phyloP scores from a whole-genome alignment of 1,140 invertebrate genomes.

The Mylabris phalerata region DNA sequence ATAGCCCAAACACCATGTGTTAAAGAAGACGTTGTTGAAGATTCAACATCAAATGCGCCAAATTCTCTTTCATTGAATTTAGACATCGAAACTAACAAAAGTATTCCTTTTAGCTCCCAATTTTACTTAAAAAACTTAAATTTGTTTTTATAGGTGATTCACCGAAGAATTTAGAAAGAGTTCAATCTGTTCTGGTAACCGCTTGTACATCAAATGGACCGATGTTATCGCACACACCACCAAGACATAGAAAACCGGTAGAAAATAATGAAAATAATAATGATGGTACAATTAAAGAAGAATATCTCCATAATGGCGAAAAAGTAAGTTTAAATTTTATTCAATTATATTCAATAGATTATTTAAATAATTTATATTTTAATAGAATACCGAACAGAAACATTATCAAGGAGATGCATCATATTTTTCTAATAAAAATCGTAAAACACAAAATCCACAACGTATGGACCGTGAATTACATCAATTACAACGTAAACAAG shows the following conservation, averaged over 20 bases:
- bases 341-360: no score
- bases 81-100: constrained; percentile 5
- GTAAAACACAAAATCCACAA: constrained; percentile 22
- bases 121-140: no score
- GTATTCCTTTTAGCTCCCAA: not conserved
- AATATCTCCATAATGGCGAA: constrained; percentile 31
- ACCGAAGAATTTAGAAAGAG: constrained; percentile 27
- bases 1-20: constrained; percentile 31
- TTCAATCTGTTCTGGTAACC: constrained; percentile 39
- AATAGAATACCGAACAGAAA: constrained; percentile 18
- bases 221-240: constrained; percentile 37
- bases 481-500: constrained; percentile 43
- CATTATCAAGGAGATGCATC: constrained; percentile 15
- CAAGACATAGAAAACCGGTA: constrained; percentile 31
- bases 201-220: constrained; percentile 38
- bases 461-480: constrained; percentile 35
- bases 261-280: constrained; percentile 21
- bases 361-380: not conserved
- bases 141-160: constrained; percentile 23
- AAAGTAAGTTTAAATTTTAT: constrained; percentile 27
- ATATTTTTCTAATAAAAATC: constrained; percentile 20
- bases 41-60: constrained; percentile 5
- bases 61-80: no score
- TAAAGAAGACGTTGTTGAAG: constrained; percentile 22
- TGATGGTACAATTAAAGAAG: constrained; percentile 26